Conservation (phyloP, 2,113 vertebrate genomes). For the Lagenorhynchus albirostris region DNA sequence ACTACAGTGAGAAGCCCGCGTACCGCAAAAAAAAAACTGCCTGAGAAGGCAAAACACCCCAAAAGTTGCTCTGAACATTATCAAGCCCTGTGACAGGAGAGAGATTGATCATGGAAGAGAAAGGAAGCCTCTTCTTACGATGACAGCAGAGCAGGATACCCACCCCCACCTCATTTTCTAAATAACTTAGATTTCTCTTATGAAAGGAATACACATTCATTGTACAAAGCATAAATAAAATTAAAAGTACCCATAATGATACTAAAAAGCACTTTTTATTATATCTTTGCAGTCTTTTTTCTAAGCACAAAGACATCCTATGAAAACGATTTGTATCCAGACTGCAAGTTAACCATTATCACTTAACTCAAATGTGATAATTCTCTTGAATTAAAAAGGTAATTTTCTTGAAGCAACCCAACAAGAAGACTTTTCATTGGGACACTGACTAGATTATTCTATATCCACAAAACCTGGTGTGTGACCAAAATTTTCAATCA, state of each 20-base stretch:
- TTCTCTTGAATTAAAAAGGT: background rate
- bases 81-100: background rate
- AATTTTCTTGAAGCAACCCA: conserved; percentile 67
- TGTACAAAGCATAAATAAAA: background rate
- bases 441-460: conserved; percentile 33
- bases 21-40: background rate
- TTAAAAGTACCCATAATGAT: background rate
- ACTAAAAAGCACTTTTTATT: background rate
- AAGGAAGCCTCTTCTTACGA: background rate
- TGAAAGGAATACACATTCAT: background rate
- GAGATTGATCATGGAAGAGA: fast-evolving
- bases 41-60: background rate
- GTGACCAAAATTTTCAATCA: background rate
- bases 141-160: background rate
- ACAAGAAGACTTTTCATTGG: conserved; percentile 65
- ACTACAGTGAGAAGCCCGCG: too few relatives aligned
- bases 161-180: background rate
- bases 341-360: background rate
- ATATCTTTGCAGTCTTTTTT: background rate
- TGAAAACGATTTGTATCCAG: background rate
- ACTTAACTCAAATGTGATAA: conserved; percentile 33
- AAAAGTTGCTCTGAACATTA: background rate
- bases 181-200: background rate
- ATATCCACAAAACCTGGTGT: conserved; percentile 46
- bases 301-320: background rate